Percentiles rank a stretch among this genome's conserved stretches.
These are phyloP conservation scores for Eclectus roratus DNA, from an alignment of 2,113 vertebrate species.

Conservation along the genomic window DNA sequence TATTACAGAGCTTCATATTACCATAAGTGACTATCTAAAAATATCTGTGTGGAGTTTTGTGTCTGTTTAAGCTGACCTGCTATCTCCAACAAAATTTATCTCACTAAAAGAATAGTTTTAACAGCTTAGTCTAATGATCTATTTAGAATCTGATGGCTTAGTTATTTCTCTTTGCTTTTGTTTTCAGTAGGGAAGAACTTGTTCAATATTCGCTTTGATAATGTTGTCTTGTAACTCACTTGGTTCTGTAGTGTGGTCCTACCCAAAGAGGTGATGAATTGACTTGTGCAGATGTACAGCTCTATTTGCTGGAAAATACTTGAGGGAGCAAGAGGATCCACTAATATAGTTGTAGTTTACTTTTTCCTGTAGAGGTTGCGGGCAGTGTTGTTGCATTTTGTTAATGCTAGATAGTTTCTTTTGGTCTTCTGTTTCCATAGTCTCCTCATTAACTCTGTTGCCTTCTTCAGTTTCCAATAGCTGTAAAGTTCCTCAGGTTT, in stretches of 20 bases:
- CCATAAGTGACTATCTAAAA: neutral
- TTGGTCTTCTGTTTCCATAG: neutral
- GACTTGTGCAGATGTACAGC: neutral
- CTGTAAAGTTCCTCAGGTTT: neutral
- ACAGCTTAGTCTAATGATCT: neutral
- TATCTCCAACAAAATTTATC: neutral
- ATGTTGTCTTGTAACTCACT: neutral
- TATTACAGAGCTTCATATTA: neutral
- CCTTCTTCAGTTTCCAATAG: neutral
- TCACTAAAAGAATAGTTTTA: neutral
- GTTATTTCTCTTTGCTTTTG: neutral
- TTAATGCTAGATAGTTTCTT: neutral
- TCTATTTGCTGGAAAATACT: neutral
- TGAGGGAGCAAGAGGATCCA: neutral
- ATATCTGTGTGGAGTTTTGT: neutral
- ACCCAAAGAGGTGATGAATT: neutral
- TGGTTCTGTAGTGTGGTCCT: neutral
- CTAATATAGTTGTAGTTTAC: neutral
- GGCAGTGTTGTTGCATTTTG: neutral
- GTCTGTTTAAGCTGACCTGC: neutral
- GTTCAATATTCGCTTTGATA: neutral
- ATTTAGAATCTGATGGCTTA: neutral
- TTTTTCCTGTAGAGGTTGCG: neutral
- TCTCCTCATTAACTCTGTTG: neutral
- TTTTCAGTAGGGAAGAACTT: neutral